A percentile compares a stretch with the other conserved stretches of the same genome.
These are phyloP conservation scores for Gallinago jamesoni DNA, from an alignment of 2,113 vertebrate genomes.

Conservation along the genomic window DNA sequence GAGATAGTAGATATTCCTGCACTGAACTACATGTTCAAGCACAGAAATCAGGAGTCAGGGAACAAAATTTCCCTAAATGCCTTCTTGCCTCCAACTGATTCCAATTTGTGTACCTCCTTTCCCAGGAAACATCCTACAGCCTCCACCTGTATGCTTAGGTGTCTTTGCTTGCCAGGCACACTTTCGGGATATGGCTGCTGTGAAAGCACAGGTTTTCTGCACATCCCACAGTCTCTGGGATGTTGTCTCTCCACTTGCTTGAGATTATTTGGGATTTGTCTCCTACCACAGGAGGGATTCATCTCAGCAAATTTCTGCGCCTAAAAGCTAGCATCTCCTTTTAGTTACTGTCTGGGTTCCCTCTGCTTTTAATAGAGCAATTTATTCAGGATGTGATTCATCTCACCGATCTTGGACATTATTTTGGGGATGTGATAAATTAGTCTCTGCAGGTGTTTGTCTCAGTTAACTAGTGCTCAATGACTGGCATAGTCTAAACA, in stretches of 20 bases:
- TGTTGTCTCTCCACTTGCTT: background rate
- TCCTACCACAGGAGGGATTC: background rate
- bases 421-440: background rate
- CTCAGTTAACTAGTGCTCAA: background rate
- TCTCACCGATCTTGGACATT: background rate
- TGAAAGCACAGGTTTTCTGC: background rate
- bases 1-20: background rate
- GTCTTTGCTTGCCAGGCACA: background rate
- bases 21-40: background rate
- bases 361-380: background rate
- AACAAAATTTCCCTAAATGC: background rate
- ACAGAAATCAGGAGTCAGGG: background rate
- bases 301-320: background rate
- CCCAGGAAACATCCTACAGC: background rate
- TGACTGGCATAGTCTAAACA: background rate
- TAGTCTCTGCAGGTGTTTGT: background rate
- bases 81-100: background rate
- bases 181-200: background rate
- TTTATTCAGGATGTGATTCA: background rate
- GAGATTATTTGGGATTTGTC: background rate
- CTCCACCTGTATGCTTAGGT: fast-evolving
- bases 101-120: background rate
- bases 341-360: background rate
- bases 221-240: background rate
- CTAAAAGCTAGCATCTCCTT: background rate